Base-by-base conservation (phyloP, 2,888 invertebrate species). In the Drosophila kokeensis region DNA sequence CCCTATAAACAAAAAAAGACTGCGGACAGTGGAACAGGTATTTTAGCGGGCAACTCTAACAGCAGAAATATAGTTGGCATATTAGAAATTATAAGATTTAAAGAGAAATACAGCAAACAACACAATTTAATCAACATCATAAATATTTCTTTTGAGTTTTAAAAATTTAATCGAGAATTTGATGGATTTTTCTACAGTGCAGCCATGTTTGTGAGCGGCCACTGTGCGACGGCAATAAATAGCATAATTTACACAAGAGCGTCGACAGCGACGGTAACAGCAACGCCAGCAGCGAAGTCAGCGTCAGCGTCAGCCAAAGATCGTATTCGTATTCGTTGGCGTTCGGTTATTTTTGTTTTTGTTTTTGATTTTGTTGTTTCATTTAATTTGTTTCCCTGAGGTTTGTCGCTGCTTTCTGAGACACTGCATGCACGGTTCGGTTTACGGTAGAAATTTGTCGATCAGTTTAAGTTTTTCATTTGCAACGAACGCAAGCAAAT, bases 391-490 rank as follows among this genome's bases (percentile, higher is more conserved):
- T 70, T 54, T 60, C 55, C 38, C 59, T 67, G 59, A 57, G 77
- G 59, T 75, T 79, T 79, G 78, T 71, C 72, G 74, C 73, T 82
- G 78, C 75, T 89, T 90, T 88, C 81, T 85, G 87, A 90, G 86
- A 82, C 84, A 80, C 21, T 40, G 15, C 57, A 83, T 81, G 81
- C 73, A 81, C 73, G 73, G 69, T 79, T 77, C 77, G 81, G 64
- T 53, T 73, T 49, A 79, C 87, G 87, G 91, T 91, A 91, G 92
- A 93, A 92, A 92, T 93, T 92, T 92, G 45, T 90, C 91, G 91
- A 92, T 93, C 92, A 93, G 92, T 93, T 92, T 83, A 88, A 92
- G 87, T 92, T 93, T 92, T 92, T 89, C 91, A 91, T 90, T 92
- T 91, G 92, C 87, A 86, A 85, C 90, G 92, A 91, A 82, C 91